A percentile compares a stretch with the other conserved stretches of the same genome.
These are phyloP conservation scores for Rostratula benghalensis DNA, from an alignment of 2,113 vertebrate species.

Conservation along the genomic window DNA sequence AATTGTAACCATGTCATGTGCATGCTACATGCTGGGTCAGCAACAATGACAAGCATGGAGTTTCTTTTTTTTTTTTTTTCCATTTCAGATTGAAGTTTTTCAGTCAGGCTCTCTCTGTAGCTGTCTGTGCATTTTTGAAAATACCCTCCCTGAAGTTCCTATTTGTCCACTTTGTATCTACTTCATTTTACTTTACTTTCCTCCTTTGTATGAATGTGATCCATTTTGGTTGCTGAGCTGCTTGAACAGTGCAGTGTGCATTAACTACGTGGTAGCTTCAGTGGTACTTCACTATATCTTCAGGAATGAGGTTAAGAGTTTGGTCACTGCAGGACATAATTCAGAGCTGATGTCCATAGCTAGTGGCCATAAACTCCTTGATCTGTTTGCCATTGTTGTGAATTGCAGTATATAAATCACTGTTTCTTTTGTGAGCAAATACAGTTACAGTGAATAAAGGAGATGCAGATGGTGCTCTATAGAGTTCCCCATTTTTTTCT, in stretches of 20 bases:
- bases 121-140: constrained; percentile 49
- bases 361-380: neutral
- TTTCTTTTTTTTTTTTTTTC: neutral
- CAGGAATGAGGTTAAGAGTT: neutral
- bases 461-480: neutral
- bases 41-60: neutral
- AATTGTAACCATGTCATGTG: neutral
- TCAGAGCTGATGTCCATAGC: neutral
- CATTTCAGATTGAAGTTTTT: neutral
- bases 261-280: neutral
- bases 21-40: neutral
- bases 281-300: neutral
- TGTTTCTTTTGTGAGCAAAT: neutral
- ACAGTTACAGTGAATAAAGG: neutral
- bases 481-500: neutral
- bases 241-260: neutral
- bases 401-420: neutral
- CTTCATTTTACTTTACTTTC: neutral
- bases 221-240: neutral
- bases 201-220: neutral
- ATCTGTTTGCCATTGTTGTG: neutral
- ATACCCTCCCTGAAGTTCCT: neutral
- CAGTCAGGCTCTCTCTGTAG: neutral
- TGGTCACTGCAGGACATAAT: neutral
- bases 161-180: neutral